phyloP scores from a whole-genome alignment of 2,888 invertebrate genomes.

The Caenorhabditis afra region DNA sequence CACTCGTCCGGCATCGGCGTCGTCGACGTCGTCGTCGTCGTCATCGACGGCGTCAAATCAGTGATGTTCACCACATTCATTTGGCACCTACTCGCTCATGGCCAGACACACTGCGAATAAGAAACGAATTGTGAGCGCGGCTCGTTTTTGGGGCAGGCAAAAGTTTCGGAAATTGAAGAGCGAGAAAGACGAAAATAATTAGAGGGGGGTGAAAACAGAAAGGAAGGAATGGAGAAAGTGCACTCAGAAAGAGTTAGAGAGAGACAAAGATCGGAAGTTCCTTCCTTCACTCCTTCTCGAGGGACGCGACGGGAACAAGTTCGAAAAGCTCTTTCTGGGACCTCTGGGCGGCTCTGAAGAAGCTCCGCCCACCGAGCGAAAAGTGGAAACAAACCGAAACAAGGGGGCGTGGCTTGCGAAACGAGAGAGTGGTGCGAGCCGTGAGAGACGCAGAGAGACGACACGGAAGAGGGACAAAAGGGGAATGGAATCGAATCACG shows the following conservation, averaged over 20 bases:
- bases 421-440: no score
- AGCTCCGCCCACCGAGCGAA: no score
- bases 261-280: neutral
- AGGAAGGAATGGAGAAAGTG: neutral
- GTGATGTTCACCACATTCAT: conserved; percentile 30
- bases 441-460: no score
- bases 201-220: conserved; percentile 15
- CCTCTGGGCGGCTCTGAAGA: no score
- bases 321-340: no score
- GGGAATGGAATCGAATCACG: no score
- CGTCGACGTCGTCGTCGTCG: conserved; percentile 30
- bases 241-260: conserved; percentile 9
- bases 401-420: no score
- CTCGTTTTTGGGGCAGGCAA: neutral
- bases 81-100: conserved; percentile 51
- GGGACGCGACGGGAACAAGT: neutral
- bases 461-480: no score
- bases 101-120: conserved; percentile 16
- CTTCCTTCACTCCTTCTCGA: no score
- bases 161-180: neutral
- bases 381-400: neutral
- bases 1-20: conserved; percentile 54
- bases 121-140: no score
- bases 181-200: conserved; percentile 10
- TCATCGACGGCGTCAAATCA: conserved; percentile 34